These are phyloP conservation scores for Hoplias malabaricus DNA, from an alignment of 2,113 vertebrate species.

Conservation along the genomic window DNA sequence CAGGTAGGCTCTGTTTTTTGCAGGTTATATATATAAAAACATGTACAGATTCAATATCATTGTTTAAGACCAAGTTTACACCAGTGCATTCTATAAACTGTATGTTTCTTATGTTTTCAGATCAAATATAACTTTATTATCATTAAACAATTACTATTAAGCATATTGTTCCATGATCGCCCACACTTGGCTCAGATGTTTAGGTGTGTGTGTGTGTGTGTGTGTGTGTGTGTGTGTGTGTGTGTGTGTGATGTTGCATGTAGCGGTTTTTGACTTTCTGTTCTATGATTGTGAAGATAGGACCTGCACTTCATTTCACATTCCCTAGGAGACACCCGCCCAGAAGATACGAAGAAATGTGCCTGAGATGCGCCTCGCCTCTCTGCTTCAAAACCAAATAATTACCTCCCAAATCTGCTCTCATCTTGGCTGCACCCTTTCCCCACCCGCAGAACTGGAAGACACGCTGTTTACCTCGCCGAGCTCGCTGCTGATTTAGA, in stretches of 20 bases:
- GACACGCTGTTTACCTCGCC: constrained; percentile 36
- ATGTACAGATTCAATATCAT: too few species aligned
- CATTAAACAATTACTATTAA: too few species aligned
- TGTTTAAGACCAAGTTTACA: too few species aligned
- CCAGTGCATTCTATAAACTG: too few species aligned
- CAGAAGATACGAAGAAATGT: constrained; percentile 21
- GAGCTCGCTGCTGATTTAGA: constrained; percentile 32
- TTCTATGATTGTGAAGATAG: constrained; percentile 20
- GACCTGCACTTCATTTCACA: constrained; percentile 24
- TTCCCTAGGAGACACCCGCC: constrained; percentile 26
- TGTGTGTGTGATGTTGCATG: constrained; percentile 26
- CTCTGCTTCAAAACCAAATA: constrained; percentile 30
- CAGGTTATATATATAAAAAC: too few species aligned
- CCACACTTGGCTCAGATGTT: not conserved
- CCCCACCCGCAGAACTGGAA: constrained; percentile 18
- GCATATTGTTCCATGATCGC: not conserved
- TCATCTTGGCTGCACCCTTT: constrained; percentile 1
- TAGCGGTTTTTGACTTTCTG: constrained; percentile 19
- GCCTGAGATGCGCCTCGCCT: constrained; percentile 12
- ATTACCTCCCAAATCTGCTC: constrained; percentile 34
- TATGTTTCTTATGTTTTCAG: not conserved
- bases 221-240: not conserved
- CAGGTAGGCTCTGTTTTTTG: too few species aligned
- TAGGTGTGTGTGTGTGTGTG: not conserved
- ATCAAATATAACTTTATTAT: too few species aligned